Evolutionary conservation across 2,797 vertebrate species (phyloP), one percentile per base, ranked within the genome.

Genomic region (Limnodromus scolopaceus): DNA sequence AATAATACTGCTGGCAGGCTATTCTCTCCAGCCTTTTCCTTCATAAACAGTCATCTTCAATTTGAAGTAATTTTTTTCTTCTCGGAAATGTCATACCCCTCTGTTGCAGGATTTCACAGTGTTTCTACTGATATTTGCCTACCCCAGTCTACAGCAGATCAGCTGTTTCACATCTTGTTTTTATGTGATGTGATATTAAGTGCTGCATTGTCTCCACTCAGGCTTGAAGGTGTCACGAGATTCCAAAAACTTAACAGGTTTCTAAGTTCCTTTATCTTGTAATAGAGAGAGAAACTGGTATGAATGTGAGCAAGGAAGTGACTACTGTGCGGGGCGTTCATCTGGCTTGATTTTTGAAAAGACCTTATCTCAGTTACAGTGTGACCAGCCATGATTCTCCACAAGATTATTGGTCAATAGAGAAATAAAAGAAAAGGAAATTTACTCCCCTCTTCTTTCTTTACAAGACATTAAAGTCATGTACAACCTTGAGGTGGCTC

Each of bases 361-460:
- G 32, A 27, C 43, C 6, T 0, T 60, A 53, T 65, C 32, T 71
- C 48, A 34, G 25, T 72, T 92, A 48, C 32, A 32, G 11, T 45
- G 38, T 49, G 28, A 77, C 65, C 71, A 85, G 54, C 54, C 16
- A 9, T 27, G 49, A 64, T 57, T 69, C n/a, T 79, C 64, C 66
- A 27, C n/a, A 25, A 72, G 38, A 45, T 55, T 72, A 17, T 25
- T 5, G 3, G 24, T 66, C 72, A 88, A 28, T 5, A 49, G 51
- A 64, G 38, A 16, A 86, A 75, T 69, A 24, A 74, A 76, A 84
- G 63, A 48, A 75, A 88, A 77, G n/a, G 46, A 74, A 63, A 70
- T 72, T 63, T 76, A 41, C 16, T 53, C 14, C 1, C 15, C 8
- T 11, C 2, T 20, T 57, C 24, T 60, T 60, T 38, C 23, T 83